Conservation (phyloP, 1,140 invertebrate genomes). For the Sycobia sp. region DNA sequence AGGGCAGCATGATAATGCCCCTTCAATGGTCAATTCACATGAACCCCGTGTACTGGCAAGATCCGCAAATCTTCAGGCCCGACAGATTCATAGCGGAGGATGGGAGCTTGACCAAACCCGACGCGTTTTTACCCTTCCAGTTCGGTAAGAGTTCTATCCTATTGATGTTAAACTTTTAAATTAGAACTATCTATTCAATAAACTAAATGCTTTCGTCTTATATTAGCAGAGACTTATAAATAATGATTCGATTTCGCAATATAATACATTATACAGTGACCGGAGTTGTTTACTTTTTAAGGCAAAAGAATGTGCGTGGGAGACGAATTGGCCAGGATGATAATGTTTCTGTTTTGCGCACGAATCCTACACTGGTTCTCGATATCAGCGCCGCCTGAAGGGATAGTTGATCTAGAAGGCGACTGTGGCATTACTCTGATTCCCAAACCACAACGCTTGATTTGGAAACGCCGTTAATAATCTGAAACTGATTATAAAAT, state of each 20-base stretch:
- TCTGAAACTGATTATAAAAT: too few relatives aligned
- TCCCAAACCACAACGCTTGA: conserved; percentile 65
- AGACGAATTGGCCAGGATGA: conserved; percentile 80
- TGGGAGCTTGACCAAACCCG: conserved; percentile 68
- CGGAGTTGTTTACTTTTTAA: conserved; percentile 47
- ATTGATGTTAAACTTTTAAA: too few relatives aligned
- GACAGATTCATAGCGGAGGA: conserved; percentile 73
- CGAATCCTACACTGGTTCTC: conserved; percentile 70
- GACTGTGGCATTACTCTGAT: conserved; percentile 75
- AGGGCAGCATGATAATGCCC: conserved; percentile 72
- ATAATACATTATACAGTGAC: neutral
- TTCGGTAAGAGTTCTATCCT: conserved; percentile 71
- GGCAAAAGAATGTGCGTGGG: conserved; percentile 86
- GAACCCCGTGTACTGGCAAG: conserved; percentile 71
- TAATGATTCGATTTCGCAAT: neutral
- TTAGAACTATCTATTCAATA: conserved; percentile 23
- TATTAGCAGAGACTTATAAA: too few relatives aligned
- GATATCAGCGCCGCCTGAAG: conserved; percentile 52
- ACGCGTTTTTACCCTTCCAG: conserved; percentile 84
- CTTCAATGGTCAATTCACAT: conserved; percentile 85
- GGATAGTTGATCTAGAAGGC: conserved; percentile 64
- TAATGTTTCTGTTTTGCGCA: conserved; percentile 70
- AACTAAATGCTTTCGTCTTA: too few relatives aligned
- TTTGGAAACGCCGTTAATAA: conserved; percentile 52
- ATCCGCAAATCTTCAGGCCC: conserved; percentile 76